phyloP scores from a whole-genome alignment of 37 sponge, comb jelly and placozoan genomes.

The Cliona cf. orientalis region DNA sequence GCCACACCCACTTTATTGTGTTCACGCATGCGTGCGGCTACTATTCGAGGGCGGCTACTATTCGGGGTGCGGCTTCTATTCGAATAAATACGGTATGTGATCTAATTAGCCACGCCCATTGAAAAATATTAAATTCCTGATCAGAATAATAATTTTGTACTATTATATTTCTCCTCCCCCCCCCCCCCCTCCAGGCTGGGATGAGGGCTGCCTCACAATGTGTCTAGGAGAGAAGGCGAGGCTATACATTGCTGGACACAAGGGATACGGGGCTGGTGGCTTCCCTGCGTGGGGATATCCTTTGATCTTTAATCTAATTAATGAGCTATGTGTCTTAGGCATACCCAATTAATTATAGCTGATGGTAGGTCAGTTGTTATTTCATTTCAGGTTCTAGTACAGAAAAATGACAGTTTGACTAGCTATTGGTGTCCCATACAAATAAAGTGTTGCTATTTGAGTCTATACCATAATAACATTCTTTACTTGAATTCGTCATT shows the following conservation, averaged over 20 bases:
- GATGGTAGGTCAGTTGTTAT: neutral
- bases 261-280: constrained; percentile 83
- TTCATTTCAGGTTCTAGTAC: neutral
- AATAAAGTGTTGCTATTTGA: neutral
- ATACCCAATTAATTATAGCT: neutral
- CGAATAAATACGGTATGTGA: no score
- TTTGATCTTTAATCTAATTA: neutral
- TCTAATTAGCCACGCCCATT: neutral
- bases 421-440: neutral
- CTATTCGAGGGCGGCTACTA: no score
- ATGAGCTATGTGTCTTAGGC: neutral
- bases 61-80: no score
- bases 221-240: constrained; percentile 67
- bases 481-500: neutral
- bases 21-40: no score
- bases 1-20: no score
- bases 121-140: neutral
- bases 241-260: constrained; percentile 61
- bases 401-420: neutral
- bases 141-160: neutral
- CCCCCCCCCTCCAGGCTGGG: constrained; percentile 73
- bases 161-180: no score
- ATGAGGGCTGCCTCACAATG: constrained; percentile 89
- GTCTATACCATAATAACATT: neutral
- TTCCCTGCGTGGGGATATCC: constrained; percentile 91